These are phyloP conservation scores for Calliopum simillimum DNA, from an alignment of 2,888 invertebrate species.

Conservation along the genomic window DNA sequence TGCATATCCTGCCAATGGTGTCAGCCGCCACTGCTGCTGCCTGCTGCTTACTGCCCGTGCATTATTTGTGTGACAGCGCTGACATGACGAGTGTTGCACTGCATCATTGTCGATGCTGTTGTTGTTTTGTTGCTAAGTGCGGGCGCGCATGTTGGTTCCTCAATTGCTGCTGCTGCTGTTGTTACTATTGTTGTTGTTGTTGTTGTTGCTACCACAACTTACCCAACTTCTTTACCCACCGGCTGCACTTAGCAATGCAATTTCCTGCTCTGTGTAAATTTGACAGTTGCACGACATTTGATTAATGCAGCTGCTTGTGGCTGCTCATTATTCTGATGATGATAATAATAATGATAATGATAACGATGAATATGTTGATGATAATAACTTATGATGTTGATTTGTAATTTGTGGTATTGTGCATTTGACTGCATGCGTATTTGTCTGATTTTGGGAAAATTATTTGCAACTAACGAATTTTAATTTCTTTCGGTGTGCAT, in stretches of 20 bases:
- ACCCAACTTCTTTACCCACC: background rate
- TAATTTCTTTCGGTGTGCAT: too few relatives aligned
- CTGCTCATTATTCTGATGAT: background rate
- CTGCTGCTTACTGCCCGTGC: background rate
- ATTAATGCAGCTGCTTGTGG: constrained; percentile 16
- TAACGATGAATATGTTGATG: background rate
- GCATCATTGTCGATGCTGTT: background rate
- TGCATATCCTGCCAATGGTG: constrained; percentile 22
- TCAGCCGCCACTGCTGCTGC: background rate
- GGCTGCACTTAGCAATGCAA: constrained; percentile 28
- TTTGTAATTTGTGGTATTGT: too few relatives aligned
- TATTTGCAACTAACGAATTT: too few relatives aligned
- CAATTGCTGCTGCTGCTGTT: background rate
- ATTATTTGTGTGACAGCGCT: background rate
- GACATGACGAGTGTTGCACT: background rate
- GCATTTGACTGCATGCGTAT: too few relatives aligned
- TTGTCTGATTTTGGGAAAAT: too few relatives aligned
- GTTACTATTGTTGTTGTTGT: background rate
- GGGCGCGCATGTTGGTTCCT: too few relatives aligned
- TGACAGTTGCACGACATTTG: constrained; percentile 32
- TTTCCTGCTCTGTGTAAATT: constrained; percentile 33
- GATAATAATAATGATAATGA: background rate
- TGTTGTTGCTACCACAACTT: background rate
- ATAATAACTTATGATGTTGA: too few relatives aligned
- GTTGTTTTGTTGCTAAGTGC: background rate